Percentiles rank a stretch among this genome's conserved stretches.
phyloP scores from a whole-genome alignment of 53 echinoderm and acorn worm species.

The Echinometra lucunter region DNA sequence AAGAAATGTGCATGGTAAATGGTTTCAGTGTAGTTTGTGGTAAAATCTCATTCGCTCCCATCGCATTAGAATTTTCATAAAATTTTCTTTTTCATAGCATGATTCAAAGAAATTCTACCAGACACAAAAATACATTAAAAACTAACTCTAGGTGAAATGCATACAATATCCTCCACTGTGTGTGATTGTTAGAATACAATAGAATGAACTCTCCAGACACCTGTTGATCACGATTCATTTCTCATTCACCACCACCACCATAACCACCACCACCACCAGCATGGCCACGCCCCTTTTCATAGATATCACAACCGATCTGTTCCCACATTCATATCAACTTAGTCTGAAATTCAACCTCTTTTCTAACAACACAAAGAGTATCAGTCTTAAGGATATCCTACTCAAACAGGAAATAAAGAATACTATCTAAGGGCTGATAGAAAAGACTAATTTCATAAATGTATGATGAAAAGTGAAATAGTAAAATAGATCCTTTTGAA shows the following conservation, averaged over 20 bases:
- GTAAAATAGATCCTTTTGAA: not conserved
- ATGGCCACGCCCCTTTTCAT: not conserved
- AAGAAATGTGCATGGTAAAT: too few species aligned
- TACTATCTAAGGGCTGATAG: not conserved
- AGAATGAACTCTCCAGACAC: not conserved
- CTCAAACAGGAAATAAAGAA: too few species aligned
- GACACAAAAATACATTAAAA: too few species aligned
- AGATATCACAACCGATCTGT: not conserved
- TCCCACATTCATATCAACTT: not conserved
- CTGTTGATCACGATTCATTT: not conserved
- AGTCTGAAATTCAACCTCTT: not conserved
- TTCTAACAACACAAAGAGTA: not conserved
- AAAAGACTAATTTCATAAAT: not conserved
- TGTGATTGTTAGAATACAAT: not conserved
- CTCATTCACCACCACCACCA: too few species aligned
- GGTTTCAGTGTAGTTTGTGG: too few species aligned
- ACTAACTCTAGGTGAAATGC: not conserved
- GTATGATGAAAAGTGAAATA: not conserved
- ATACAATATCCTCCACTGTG: not conserved
- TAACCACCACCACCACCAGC: too few species aligned
- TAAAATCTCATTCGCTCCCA: too few species aligned
- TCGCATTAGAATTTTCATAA: too few species aligned
- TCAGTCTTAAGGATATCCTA: not conserved
- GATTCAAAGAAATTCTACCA: not conserved
- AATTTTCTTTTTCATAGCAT: not conserved